Evolutionary conservation across 2,888 invertebrate genomes (phyloP).

Genomic region (Dichetophora obliterata): DNA sequence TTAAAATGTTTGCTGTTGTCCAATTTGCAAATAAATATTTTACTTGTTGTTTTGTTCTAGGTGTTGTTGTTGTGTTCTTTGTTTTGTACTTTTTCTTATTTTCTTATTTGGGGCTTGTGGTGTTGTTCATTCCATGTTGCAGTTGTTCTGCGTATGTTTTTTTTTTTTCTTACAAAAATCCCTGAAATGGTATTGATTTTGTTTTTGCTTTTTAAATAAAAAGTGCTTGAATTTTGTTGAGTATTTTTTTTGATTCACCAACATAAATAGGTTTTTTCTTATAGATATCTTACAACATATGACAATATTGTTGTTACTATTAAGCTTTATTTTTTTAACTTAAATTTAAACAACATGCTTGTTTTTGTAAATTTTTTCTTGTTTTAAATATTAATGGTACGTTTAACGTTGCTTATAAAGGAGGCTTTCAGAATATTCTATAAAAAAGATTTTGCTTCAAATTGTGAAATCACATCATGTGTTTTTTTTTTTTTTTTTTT

Average conservation of each 20-base stretch:
- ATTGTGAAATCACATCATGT: conserved; percentile 9
- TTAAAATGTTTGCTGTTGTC: too few species aligned
- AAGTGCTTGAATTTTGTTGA: background rate
- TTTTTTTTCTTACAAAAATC: conserved; percentile 54
- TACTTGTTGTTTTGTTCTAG: background rate
- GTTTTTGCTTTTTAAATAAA: background rate
- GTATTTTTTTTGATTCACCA: background rate
- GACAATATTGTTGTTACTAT: background rate
- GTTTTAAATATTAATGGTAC: conserved; percentile 4
- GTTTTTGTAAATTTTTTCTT: background rate
- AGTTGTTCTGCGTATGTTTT: background rate
- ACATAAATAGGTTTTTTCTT: conserved; percentile 32
- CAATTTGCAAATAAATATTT: too few species aligned
- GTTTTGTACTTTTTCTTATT: conserved; percentile 42
- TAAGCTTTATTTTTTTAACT: background rate
- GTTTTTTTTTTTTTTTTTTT: conserved; percentile 26
- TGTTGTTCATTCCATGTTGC: conserved; percentile 29
- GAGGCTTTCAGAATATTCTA: conserved; percentile 36
- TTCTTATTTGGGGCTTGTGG: conserved; percentile 24
- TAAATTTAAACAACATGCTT: background rate
- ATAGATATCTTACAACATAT: conserved; percentile 39
- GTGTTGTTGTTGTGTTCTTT: conserved; percentile 13
- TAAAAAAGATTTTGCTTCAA: conserved; percentile 1
- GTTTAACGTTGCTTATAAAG: conserved; percentile 13
- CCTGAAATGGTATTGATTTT: conserved; percentile 61